These are phyloP conservation scores for Sebastes miniatus DNA, from an alignment of 2,797 vertebrate genomes.

Conservation along the genomic window DNA sequence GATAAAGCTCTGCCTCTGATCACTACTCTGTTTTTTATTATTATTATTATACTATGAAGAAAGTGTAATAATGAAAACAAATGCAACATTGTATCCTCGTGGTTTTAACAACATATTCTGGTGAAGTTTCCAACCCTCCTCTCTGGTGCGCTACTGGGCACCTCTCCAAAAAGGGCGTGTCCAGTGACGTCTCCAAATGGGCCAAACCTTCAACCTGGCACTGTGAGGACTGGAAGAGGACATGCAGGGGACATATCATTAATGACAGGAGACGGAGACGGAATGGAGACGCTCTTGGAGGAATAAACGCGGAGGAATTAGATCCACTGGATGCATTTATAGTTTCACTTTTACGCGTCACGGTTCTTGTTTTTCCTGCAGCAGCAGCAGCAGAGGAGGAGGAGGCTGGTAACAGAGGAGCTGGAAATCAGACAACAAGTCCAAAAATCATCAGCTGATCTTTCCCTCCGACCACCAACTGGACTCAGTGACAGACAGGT, in stretches of 20 bases:
- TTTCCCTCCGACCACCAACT: neutral
- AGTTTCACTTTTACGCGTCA: conserved; percentile 28
- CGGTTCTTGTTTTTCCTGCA: neutral
- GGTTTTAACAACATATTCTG: neutral
- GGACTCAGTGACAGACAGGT: conserved; percentile 5
- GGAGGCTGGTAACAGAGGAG: neutral
- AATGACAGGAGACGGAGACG: neutral
- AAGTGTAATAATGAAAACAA: neutral
- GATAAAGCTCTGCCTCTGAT: neutral
- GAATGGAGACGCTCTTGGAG: neutral
- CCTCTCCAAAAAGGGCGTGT: conserved; percentile 52
- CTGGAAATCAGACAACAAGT: neutral
- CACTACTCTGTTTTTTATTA: accelerated
- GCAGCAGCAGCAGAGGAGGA: neutral
- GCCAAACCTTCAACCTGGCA: conserved; percentile 32
- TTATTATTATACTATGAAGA: neutral
- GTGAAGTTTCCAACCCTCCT: neutral
- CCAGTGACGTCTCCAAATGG: conserved; percentile 52
- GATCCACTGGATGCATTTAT: accelerated
- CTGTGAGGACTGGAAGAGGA: neutral
- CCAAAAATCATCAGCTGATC: neutral
- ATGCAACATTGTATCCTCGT: accelerated
- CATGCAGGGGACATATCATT: neutral
- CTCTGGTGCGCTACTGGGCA: neutral
- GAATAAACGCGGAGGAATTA: conserved; percentile 21